Evolutionary conservation across 2,888 invertebrate species (phyloP).

Genomic region (Hetaerina titia): DNA sequence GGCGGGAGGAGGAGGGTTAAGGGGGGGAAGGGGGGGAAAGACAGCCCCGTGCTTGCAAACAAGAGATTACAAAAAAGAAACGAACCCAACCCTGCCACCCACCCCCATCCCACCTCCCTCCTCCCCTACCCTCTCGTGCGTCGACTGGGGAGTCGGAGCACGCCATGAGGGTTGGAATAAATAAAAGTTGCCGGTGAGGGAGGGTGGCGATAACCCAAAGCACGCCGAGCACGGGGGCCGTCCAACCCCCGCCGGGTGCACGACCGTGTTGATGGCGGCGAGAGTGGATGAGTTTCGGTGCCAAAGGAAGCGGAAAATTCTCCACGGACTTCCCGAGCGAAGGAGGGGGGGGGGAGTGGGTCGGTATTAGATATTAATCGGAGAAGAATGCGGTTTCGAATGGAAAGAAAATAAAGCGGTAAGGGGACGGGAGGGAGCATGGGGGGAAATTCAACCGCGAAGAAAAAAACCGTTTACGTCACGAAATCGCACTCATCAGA

Average conservation of each 20-base stretch:
- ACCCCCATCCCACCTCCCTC: background rate
- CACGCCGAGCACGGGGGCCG: background rate
- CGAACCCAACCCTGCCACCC: background rate
- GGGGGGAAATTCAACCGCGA: background rate
- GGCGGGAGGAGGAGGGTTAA: background rate
- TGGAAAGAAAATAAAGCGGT: background rate
- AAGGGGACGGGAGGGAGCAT: background rate
- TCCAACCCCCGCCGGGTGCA: background rate
- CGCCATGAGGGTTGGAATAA: background rate
- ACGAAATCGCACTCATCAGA: background rate
- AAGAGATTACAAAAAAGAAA: slow-evolving; percentile 2
- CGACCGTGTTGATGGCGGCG: background rate
- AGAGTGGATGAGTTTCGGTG: background rate
- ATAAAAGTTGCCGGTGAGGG: background rate
- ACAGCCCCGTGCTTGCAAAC: background rate
- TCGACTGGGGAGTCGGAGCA: background rate
- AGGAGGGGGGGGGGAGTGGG: background rate
- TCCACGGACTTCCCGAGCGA: background rate
- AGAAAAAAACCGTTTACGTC: background rate
- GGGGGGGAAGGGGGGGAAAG: background rate
- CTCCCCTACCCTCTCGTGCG: background rate
- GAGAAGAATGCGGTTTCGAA: background rate
- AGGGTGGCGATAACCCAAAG: background rate
- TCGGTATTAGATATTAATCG: background rate
- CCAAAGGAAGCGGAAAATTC: slow-evolving; percentile 40